Percentiles rank a stretch among this genome's conserved stretches.
phyloP scores from a whole-genome alignment of 2,797 vertebrate genomes.

The Xerus rutilus region DNA sequence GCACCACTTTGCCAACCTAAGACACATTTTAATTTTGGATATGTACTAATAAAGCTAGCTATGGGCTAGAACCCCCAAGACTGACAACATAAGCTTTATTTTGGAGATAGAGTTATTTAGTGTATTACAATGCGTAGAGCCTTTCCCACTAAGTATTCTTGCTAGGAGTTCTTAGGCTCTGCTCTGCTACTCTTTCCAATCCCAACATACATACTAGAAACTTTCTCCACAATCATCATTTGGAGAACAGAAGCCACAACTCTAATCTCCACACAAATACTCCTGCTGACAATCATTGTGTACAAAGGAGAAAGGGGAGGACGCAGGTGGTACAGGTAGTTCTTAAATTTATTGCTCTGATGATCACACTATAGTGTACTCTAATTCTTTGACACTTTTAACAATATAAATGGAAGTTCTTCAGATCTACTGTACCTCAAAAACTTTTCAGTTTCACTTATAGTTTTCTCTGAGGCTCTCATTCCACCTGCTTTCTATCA shows the following conservation, averaged over 20 bases:
- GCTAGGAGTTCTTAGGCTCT: not conserved
- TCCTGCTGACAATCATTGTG: not conserved
- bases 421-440: not conserved
- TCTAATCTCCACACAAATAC: constrained; percentile 17
- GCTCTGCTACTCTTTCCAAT: not conserved
- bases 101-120: not conserved
- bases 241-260: not conserved
- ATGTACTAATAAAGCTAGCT: not conserved
- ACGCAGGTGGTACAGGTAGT: not conserved
- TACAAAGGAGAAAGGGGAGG: not conserved
- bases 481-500: constrained; percentile 2
- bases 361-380: not conserved
- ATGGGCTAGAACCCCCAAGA: not conserved
- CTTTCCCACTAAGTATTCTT: not conserved
- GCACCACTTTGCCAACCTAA: not conserved
- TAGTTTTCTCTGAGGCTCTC: not conserved
- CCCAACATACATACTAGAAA: not conserved
- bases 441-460: constrained; percentile 15
- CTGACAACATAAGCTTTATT: not conserved
- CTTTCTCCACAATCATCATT: not conserved
- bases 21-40: not conserved
- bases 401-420: constrained; percentile 3
- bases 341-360: constrained; percentile 49
- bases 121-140: not conserved
- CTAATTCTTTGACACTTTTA: constrained; percentile 25